These are phyloP conservation scores for Brachionus sp. DNA, from an alignment of 1,140 invertebrate genomes.

Conservation along the genomic window DNA sequence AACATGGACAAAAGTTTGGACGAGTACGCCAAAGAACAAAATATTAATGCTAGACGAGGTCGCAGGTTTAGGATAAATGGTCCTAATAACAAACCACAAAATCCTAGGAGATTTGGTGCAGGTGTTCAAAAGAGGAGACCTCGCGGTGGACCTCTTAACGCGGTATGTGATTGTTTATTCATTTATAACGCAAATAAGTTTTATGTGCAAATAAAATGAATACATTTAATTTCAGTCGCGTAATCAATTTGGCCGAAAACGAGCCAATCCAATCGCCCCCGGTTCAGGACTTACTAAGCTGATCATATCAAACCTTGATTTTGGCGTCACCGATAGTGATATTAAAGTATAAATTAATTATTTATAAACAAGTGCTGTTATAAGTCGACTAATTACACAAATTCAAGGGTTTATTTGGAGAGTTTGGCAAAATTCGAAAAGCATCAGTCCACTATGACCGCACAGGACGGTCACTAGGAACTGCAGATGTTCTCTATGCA, in stretches of 20 bases:
- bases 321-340: constrained; percentile 90
- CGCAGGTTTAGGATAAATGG: background rate
- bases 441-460: constrained; percentile 94
- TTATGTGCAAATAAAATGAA: background rate
- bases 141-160: background rate
- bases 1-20: constrained; percentile 31
- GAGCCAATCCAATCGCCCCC: background rate
- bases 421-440: constrained; percentile 88
- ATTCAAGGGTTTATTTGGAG: constrained; percentile 81
- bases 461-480: constrained; percentile 88
- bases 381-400: background rate
- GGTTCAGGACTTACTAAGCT: constrained; percentile 32
- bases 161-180: constrained; percentile 15
- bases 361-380: background rate
- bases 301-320: constrained; percentile 67
- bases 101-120: background rate
- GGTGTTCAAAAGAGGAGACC: constrained; percentile 5
- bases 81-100: background rate
- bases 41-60: background rate
- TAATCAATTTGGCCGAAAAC: background rate
- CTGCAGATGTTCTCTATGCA: constrained; percentile 95
- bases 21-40: constrained; percentile 21
- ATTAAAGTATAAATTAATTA: constrained; percentile 67
- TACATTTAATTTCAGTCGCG: background rate
- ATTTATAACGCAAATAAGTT: background rate